Percentiles rank a stretch among this genome's conserved stretches.
Conservation (phyloP, 2,888 invertebrate genomes). For the Trichacis sp. region DNA sequence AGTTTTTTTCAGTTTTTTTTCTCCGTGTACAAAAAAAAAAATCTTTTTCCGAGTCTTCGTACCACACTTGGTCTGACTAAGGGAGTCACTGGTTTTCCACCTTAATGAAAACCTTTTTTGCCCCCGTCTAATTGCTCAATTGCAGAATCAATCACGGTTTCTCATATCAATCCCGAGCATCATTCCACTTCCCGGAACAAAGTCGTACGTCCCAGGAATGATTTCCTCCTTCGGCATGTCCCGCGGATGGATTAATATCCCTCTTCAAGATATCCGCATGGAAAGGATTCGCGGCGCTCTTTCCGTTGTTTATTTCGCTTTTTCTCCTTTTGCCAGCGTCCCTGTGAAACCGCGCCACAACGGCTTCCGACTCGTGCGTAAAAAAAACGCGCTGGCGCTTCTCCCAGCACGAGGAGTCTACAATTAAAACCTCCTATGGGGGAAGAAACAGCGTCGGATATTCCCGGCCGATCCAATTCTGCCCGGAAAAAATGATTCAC, state of each 20-base stretch:
- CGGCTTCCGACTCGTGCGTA: constrained; percentile 47
- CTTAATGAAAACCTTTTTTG: background rate
- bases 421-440: constrained; percentile 51
- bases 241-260: constrained; percentile 42
- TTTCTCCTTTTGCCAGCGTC: constrained; percentile 41
- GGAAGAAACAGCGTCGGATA: constrained; percentile 13
- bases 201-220: constrained; percentile 30
- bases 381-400: constrained; percentile 47
- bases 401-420: constrained; percentile 29
- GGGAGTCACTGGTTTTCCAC: no score
- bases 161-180: constrained; percentile 23
- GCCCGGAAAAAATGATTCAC: background rate
- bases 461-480: background rate
- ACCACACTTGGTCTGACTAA: no score
- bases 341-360: constrained; percentile 36
- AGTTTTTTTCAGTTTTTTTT: no score
- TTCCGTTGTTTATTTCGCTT: constrained; percentile 43
- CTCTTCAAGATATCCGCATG: constrained; percentile 43
- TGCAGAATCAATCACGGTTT: background rate
- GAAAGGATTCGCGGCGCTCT: constrained; percentile 43
- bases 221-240: constrained; percentile 38
- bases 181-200: constrained; percentile 26
- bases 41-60: no score
- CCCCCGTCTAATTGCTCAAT: background rate
- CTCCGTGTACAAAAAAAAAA: no score